A percentile compares a stretch with the other conserved stretches of the same genome.
Evolutionary conservation across 2,113 vertebrate genomes (phyloP).

Genomic region (Forbesichthys agassizii): DNA sequence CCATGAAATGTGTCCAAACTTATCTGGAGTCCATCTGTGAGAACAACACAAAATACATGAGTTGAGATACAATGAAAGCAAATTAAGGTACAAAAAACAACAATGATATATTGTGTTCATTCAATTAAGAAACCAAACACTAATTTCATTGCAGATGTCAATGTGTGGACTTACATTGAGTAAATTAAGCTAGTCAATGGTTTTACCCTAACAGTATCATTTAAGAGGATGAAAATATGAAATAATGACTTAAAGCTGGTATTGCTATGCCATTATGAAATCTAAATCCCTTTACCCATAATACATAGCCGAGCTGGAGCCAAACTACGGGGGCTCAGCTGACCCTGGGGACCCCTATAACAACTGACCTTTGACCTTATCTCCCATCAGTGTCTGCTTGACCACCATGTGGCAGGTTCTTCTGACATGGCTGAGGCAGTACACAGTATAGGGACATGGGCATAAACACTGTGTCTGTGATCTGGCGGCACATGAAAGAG

Average conservation of each 20-base stretch:
- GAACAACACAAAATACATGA: too few relatives aligned
- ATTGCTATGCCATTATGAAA: background rate
- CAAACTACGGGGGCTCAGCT: constrained; percentile 40
- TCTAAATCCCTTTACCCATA: constrained; percentile 5
- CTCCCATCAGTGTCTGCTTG: constrained; percentile 60
- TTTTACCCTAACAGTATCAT: too few relatives aligned
- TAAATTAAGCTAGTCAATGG: too few relatives aligned
- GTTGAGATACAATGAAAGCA: too few relatives aligned
- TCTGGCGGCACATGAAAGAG: constrained; percentile 72
- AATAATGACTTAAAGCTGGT: background rate
- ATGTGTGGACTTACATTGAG: too few relatives aligned
- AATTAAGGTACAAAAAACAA: too few relatives aligned
- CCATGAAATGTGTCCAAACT: too few relatives aligned
- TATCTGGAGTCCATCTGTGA: too few relatives aligned
- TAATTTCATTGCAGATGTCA: too few relatives aligned
- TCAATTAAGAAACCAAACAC: too few relatives aligned
- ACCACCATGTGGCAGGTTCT: constrained; percentile 32
- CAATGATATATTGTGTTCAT: too few relatives aligned
- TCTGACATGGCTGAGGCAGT: constrained; percentile 15
- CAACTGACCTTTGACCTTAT: constrained; percentile 52
- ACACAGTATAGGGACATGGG: constrained; percentile 27
- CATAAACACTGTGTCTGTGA: constrained; percentile 69
- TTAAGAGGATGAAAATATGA: background rate
- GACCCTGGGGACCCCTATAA: constrained; percentile 47
- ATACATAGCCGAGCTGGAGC: constrained; percentile 19